These are phyloP conservation scores for Malacosoma neustria DNA, from an alignment of 2,888 invertebrate genomes.

Conservation along the genomic window DNA sequence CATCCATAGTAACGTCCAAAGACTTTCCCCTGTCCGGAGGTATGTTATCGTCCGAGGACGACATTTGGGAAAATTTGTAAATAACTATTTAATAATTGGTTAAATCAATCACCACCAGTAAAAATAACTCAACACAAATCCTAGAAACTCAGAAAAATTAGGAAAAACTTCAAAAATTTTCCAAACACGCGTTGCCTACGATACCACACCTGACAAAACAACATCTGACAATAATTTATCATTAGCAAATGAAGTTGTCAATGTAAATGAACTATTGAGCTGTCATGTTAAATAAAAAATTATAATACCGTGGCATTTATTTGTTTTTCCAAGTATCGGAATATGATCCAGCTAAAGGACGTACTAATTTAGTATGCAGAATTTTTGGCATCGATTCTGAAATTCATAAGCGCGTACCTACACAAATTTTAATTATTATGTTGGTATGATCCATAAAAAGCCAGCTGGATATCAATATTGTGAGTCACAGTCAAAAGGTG, in stretches of 20 bases:
- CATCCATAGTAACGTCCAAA: too few species aligned
- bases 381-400: not conserved
- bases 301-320: not conserved
- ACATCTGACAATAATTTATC: not conserved
- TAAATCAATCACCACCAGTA: too few species aligned
- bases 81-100: too few species aligned
- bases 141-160: too few species aligned
- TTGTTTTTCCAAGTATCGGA: not conserved
- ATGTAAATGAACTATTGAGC: not conserved
- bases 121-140: too few species aligned
- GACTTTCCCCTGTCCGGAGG: too few species aligned
- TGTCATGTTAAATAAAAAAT: not conserved
- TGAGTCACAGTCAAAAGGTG: slow-evolving; percentile 40
- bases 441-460: slow-evolving; percentile 26
- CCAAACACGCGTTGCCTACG: too few species aligned
- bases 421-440: slow-evolving; percentile 19
- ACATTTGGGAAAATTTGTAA: too few species aligned
- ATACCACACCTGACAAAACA: too few species aligned
- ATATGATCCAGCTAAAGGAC: not conserved
- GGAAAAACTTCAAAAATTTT: too few species aligned
- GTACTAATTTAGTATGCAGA: not conserved
- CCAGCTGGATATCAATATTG: slow-evolving; percentile 31
- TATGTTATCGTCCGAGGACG: too few species aligned
- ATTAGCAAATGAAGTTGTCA: not conserved
- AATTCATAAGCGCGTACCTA: not conserved